Conservation (phyloP, 1,140 invertebrate genomes). For the Mya arenaria region DNA sequence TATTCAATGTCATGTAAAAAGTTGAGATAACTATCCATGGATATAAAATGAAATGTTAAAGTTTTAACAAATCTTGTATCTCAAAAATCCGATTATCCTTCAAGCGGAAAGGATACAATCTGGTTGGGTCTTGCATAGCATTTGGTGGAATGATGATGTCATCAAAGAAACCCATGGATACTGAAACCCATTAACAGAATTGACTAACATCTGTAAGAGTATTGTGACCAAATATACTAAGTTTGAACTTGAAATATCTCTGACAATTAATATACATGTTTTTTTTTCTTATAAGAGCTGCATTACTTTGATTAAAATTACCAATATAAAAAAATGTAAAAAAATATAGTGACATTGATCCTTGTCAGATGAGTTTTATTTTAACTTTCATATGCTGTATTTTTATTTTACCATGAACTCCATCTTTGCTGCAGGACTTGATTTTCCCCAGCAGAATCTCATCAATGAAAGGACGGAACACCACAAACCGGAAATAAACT, state of each 20-base stretch:
- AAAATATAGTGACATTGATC: too few species aligned
- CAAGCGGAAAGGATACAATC: constrained; percentile 88
- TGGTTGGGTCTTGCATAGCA: constrained; percentile 93
- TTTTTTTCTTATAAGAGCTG: not conserved
- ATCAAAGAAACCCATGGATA: constrained; percentile 96
- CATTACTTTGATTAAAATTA: not conserved
- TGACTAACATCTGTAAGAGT: not conserved
- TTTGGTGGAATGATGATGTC: constrained; percentile 95
- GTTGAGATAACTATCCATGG: too few species aligned
- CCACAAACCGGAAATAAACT: constrained; percentile 94
- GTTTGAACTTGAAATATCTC: too few species aligned
- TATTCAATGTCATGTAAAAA: too few species aligned
- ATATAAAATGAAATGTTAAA: too few species aligned
- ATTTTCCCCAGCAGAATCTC: constrained; percentile 96
- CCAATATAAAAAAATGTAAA: too few species aligned
- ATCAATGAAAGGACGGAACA: constrained; percentile 96
- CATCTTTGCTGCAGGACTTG: constrained; percentile 93
- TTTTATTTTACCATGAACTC: constrained; percentile 89
- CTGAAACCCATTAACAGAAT: constrained; percentile 84
- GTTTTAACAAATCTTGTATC: too few species aligned
- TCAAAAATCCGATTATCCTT: too few species aligned
- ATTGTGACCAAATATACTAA: not conserved
- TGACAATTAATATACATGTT: not conserved
- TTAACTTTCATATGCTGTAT: not conserved
- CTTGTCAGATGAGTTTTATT: too few species aligned